phyloP scores from a whole-genome alignment of 2,888 invertebrate species.

The Andricus curvator region DNA sequence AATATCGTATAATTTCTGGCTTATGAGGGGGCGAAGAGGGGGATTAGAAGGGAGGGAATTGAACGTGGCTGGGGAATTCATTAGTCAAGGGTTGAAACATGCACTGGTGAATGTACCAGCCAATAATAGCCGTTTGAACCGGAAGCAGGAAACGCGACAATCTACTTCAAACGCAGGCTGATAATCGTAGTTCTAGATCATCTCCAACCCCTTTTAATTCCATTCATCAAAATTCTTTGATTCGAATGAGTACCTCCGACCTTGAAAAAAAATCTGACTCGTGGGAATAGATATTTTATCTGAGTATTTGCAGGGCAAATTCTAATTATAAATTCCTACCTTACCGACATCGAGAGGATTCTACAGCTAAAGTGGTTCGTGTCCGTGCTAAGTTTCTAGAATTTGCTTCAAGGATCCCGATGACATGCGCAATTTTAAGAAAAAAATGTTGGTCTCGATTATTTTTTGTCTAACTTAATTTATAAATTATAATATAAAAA shows the following conservation, averaged over 20 bases:
- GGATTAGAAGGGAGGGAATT: slow-evolving; percentile 17
- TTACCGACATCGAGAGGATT: too few species aligned
- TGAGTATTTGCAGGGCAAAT: too few species aligned
- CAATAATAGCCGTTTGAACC: slow-evolving; percentile 34
- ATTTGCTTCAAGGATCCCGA: too few species aligned
- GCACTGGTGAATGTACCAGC: slow-evolving; percentile 42
- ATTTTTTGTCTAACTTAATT: too few species aligned
- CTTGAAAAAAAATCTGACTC: not conserved
- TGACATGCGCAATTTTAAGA: too few species aligned
- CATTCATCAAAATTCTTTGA: not conserved
- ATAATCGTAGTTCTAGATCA: slow-evolving; percentile 3
- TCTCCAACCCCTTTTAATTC: not conserved
- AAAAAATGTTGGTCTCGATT: too few species aligned
- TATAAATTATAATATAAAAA: too few species aligned
- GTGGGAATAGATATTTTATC: too few species aligned
- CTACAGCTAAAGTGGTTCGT: too few species aligned
- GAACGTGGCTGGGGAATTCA: not conserved
- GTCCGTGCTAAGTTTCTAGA: too few species aligned
- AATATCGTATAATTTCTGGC: slow-evolving; percentile 38
- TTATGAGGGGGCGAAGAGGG: slow-evolving; percentile 44
- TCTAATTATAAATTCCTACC: too few species aligned
- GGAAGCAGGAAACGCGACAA: slow-evolving; percentile 12
- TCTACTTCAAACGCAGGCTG: slow-evolving; percentile 1
- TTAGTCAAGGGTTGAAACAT: slow-evolving; percentile 15
- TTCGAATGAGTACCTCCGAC: not conserved